Conservation (phyloP, 2,113 vertebrate species). For the Rhadina sibilatrix region DNA sequence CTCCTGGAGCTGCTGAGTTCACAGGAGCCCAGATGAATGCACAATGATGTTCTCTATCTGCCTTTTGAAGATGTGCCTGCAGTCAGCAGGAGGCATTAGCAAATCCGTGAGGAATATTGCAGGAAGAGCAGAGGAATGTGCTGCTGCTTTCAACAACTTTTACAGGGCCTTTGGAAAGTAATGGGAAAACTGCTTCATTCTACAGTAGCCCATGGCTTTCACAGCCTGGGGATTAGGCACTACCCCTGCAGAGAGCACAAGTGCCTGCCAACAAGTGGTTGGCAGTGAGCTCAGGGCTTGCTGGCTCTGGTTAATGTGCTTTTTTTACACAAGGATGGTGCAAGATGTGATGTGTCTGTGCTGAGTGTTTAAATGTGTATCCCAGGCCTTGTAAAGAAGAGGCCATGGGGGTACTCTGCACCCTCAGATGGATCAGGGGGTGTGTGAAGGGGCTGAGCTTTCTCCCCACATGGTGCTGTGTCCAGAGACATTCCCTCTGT, state of each 20-base stretch:
- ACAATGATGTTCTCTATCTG: not conserved
- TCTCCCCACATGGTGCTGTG: not conserved
- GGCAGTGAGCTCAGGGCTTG: not conserved
- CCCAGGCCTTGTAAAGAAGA: not conserved
- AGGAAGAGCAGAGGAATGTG: not conserved
- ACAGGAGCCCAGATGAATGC: not conserved
- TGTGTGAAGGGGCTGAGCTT: not conserved
- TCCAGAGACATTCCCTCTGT: not conserved
- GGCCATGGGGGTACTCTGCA: not conserved
- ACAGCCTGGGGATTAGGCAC: not conserved
- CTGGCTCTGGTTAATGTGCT: not conserved
- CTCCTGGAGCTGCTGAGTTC: not conserved
- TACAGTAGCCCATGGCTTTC: not conserved
- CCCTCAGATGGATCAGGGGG: not conserved
- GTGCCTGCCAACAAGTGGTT: not conserved
- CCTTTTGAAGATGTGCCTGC: not conserved
- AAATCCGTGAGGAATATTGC: not conserved
- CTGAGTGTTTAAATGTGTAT: not conserved
- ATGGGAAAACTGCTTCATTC: not conserved
- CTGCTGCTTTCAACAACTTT: not conserved
- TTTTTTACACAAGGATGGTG: not conserved
- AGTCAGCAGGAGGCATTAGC: not conserved
- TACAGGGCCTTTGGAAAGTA: not conserved
- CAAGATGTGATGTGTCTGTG: not conserved
- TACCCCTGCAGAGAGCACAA: fast-evolving